phyloP scores from a whole-genome alignment of 2,113 vertebrate species.

The Lepidothrix coronata region DNA sequence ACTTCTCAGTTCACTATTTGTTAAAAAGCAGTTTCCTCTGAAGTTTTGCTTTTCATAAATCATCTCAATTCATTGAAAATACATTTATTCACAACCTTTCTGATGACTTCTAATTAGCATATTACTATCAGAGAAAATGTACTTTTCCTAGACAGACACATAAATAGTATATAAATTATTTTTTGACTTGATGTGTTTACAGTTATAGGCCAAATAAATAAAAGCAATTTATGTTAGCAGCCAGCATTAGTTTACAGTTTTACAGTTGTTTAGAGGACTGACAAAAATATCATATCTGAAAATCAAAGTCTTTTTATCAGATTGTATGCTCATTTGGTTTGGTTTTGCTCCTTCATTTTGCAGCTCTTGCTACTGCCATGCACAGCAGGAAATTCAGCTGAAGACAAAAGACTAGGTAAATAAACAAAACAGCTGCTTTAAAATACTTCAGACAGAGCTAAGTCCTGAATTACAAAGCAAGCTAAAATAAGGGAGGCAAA shows the following conservation, averaged over 20 bases:
- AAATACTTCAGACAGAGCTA: not conserved
- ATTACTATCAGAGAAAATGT: not conserved
- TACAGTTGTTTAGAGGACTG: not conserved
- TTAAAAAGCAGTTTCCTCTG: not conserved
- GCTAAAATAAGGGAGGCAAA: not conserved
- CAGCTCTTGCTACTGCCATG: not conserved
- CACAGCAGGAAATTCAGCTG: conserved; percentile 25
- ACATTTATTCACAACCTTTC: not conserved
- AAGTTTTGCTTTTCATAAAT: not conserved
- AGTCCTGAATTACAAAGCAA: not conserved
- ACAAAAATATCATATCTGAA: not conserved
- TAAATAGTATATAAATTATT: not conserved
- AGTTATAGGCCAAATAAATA: not conserved
- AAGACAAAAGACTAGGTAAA: conserved; percentile 41
- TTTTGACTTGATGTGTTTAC: not conserved
- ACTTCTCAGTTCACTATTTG: not conserved
- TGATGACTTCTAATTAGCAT: not conserved
- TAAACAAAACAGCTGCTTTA: conserved; percentile 27
- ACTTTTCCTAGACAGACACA: not conserved
- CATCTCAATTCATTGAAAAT: not conserved
- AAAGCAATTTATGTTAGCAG: not conserved
- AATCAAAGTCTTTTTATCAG: not conserved
- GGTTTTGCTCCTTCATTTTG: conserved; percentile 15
- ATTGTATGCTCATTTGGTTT: conserved; percentile 18
- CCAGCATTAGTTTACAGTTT: not conserved